Conservation (phyloP, 2,113 vertebrate genomes). For the Phycodurus eques region DNA sequence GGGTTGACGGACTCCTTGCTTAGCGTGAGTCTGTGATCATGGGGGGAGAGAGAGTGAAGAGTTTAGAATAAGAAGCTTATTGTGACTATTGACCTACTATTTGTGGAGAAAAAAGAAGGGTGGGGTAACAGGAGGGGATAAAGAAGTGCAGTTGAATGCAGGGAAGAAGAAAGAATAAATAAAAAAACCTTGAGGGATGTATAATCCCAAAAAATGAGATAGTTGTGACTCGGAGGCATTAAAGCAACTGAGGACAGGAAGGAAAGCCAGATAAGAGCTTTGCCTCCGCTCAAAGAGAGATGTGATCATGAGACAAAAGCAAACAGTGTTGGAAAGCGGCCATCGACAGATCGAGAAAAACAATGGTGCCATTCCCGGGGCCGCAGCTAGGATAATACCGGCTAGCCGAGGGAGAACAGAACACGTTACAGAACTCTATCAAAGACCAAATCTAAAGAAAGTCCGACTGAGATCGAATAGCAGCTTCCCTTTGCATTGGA, state of each 20-base stretch:
- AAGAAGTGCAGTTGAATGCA: conserved; percentile 12
- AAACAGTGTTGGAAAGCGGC: conserved; percentile 60
- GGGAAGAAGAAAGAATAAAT: conserved; percentile 23
- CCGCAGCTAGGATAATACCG: neutral
- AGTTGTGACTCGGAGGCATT: conserved; percentile 53
- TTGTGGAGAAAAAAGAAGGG: conserved; percentile 4
- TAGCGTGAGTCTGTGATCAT: conserved; percentile 17
- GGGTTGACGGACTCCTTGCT: conserved; percentile 11
- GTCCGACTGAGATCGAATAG: neutral
- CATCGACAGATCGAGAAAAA: conserved; percentile 51
- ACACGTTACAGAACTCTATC: neutral
- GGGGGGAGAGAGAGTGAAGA: conserved; percentile 29
- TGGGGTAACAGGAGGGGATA: conserved; percentile 1
- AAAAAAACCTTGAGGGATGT: conserved; percentile 47
- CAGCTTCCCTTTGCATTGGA: neutral
- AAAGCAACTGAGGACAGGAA: conserved; percentile 39
- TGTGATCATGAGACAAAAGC: conserved; percentile 54
- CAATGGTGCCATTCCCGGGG: conserved; percentile 44
- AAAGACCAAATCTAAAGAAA: conserved; percentile 3
- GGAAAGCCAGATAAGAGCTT: conserved; percentile 43
- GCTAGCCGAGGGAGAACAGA: neutral
- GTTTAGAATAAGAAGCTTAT: conserved; percentile 64
- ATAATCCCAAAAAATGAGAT: conserved; percentile 54
- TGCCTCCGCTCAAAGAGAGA: conserved; percentile 45
- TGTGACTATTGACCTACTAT: conserved; percentile 34